A percentile compares a stretch with the other conserved stretches of the same genome.
phyloP scores from a whole-genome alignment of 2,113 vertebrate species.

The Dromiciops gliroides region DNA sequence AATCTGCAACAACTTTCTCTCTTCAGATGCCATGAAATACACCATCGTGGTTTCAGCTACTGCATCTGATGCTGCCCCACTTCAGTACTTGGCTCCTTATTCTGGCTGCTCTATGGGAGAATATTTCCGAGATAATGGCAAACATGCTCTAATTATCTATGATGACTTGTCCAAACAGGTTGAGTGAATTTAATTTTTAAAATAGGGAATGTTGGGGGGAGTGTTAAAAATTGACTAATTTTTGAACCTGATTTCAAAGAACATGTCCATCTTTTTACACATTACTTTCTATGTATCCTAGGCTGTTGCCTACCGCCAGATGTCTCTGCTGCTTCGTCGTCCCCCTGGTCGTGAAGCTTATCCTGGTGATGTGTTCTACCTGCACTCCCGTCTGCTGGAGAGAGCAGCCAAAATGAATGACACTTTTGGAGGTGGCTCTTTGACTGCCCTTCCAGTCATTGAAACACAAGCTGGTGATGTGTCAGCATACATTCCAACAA shows the following conservation, averaged over 20 bases:
- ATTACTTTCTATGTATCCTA: constrained; percentile 48
- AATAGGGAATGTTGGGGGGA: background rate
- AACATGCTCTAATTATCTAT: constrained; percentile 98
- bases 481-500: constrained; percentile 99
- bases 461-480: constrained; percentile 99
- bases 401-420: constrained; percentile 99
- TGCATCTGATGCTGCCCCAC: constrained; percentile 96
- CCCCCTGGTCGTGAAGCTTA: constrained; percentile 98
- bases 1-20: constrained; percentile 24
- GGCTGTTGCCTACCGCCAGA: constrained; percentile 99
- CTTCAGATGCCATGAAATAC: constrained; percentile 97
- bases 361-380: constrained; percentile 98
- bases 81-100: constrained; percentile 98
- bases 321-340: constrained; percentile 97
- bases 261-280: background rate
- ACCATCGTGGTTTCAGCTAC: constrained; percentile 99
- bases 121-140: constrained; percentile 98
- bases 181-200: constrained; percentile 29
- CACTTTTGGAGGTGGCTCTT: constrained; percentile 95
- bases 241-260: background rate
- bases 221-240: background rate
- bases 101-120: constrained; percentile 99
- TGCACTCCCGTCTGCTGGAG: constrained; percentile 98
- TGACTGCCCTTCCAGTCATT: constrained; percentile 97
- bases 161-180: constrained; percentile 99